These are phyloP conservation scores for Leptura quadrifasciata DNA, from an alignment of 2,888 invertebrate species.

Conservation along the genomic window DNA sequence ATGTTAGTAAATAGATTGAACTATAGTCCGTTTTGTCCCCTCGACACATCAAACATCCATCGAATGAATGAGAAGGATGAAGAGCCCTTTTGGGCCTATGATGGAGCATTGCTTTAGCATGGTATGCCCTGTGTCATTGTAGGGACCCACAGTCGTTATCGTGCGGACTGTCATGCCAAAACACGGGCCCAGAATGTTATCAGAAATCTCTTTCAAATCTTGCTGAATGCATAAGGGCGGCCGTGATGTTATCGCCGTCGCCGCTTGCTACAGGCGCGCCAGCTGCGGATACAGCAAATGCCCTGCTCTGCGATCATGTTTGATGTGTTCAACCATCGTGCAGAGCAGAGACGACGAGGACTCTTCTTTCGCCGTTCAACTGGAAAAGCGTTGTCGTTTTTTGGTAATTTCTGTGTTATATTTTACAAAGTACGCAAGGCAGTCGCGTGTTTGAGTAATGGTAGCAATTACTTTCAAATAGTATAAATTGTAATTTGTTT, in stretches of 20 bases:
- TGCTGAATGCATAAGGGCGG: constrained; percentile 75
- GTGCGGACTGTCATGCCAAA: constrained; percentile 75
- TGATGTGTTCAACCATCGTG: constrained; percentile 1
- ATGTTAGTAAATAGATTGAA: constrained; percentile 54
- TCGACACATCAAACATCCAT: constrained; percentile 52
- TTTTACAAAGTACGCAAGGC: too few species aligned
- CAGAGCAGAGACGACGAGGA: constrained; percentile 13
- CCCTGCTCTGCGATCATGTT: constrained; percentile 26
- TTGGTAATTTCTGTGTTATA: constrained; percentile 16
- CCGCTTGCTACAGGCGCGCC: constrained; percentile 71
- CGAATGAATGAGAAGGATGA: constrained; percentile 60
- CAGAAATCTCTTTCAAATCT: constrained; percentile 75
- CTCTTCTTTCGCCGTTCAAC: constrained; percentile 28
- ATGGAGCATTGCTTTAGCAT: constrained; percentile 33
- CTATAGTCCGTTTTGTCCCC: constrained; percentile 48
- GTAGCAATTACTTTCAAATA: too few species aligned
- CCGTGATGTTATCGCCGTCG: constrained; percentile 70
- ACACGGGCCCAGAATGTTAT: constrained; percentile 75
- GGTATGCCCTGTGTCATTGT: constrained; percentile 60
- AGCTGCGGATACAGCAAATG: constrained; percentile 65
- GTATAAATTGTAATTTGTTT: too few species aligned
- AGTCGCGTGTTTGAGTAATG: too few species aligned
- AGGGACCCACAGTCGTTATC: constrained; percentile 72
- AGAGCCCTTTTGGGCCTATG: constrained; percentile 60
- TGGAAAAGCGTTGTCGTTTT: constrained; percentile 26